Conservation (phyloP, 2,113 vertebrate genomes). For the Upupa epops region DNA sequence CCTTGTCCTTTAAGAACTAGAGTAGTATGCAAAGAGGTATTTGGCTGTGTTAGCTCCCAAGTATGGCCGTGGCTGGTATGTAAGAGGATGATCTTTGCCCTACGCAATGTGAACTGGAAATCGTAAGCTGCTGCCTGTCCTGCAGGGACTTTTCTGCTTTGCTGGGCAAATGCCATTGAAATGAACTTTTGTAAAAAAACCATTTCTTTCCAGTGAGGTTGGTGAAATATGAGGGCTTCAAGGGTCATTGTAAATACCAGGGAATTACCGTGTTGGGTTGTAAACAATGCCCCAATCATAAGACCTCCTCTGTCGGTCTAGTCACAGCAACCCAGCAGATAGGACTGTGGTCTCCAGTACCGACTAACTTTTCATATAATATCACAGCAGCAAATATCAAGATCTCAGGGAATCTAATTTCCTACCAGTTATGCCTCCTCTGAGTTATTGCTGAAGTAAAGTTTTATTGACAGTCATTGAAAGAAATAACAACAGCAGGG, state of each 20-base stretch:
- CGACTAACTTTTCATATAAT: not conserved
- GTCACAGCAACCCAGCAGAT: accelerated
- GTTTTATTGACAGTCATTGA: not conserved
- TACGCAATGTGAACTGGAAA: not conserved
- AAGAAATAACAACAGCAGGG: not conserved
- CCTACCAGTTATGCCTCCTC: not conserved
- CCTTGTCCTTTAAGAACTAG: conserved; percentile 60
- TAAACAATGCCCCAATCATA: not conserved
- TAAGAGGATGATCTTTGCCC: conserved; percentile 25
- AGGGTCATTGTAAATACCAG: not conserved
- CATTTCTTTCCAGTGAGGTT: not conserved
- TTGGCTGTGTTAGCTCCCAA: conserved; percentile 39
- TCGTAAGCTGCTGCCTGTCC: not conserved
- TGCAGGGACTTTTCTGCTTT: not conserved
- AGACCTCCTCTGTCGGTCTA: not conserved
- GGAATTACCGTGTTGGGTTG: conserved; percentile 12
- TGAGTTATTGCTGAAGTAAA: not conserved
- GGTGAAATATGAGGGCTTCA: not conserved
- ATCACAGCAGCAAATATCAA: not conserved
- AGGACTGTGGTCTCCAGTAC: not conserved
- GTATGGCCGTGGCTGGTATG: not conserved
- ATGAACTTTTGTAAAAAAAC: not conserved
- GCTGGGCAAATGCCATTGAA: not conserved
- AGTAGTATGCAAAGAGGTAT: conserved; percentile 52
- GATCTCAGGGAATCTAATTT: not conserved